Conservation (phyloP, 2,888 invertebrate species). For the Epinotia brunnichana region DNA sequence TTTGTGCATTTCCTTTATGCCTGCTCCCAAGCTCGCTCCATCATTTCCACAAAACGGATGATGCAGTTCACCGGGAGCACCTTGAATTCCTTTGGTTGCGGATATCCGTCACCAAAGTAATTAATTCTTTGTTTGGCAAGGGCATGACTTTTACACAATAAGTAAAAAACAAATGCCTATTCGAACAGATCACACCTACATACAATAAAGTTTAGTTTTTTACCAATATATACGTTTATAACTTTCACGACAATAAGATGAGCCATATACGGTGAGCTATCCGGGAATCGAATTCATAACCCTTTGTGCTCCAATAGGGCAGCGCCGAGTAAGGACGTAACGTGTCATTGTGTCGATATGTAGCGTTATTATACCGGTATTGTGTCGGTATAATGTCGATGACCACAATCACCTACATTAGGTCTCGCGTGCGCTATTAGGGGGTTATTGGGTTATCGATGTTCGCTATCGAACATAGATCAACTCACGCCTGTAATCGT, state of each 20-base stretch:
- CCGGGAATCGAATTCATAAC: constrained; percentile 36
- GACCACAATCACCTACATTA: constrained; percentile 52
- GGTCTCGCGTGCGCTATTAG: constrained; percentile 59
- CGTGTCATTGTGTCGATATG: constrained; percentile 43
- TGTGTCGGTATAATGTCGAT: constrained; percentile 49
- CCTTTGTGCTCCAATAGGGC: constrained; percentile 30
- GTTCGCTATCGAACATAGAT: constrained; percentile 46
- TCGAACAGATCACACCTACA: too few relatives aligned
- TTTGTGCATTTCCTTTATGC: too few relatives aligned
- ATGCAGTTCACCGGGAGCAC: too few relatives aligned
- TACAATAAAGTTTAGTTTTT: too few relatives aligned
- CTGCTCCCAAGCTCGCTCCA: too few relatives aligned
- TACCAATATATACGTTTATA: not conserved
- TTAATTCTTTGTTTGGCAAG: too few relatives aligned
- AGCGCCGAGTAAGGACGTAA: constrained; percentile 43
- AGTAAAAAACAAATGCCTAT: too few relatives aligned
- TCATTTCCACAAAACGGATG: too few relatives aligned
- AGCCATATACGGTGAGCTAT: constrained; percentile 25
- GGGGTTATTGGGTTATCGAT: constrained; percentile 44
- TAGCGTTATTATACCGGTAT: constrained; percentile 46
- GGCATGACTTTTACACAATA: too few relatives aligned
- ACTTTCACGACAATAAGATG: not conserved
- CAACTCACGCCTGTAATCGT: too few relatives aligned
- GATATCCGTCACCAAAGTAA: too few relatives aligned
- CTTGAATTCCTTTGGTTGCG: too few relatives aligned